Evolutionary conservation across 2,797 vertebrate species (phyloP).

Genomic region (Chiroxiphia lanceolata): DNA sequence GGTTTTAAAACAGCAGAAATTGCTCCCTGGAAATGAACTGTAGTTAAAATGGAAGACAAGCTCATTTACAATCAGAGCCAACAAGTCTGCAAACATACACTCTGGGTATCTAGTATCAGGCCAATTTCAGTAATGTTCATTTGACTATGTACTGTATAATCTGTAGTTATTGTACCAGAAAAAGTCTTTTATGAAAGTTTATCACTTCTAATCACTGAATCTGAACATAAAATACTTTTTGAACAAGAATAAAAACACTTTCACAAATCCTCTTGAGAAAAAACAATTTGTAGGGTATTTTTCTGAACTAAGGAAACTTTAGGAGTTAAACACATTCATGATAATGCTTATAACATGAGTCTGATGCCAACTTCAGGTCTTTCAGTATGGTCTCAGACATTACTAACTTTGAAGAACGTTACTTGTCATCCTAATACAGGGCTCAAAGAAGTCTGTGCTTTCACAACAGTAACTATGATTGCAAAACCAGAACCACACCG

Average conservation of each 20-base stretch:
- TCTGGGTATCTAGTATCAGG: constrained; percentile 3
- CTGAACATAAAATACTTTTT: neutral
- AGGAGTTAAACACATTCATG: neutral
- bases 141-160: neutral
- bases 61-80: constrained; percentile 26
- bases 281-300: neutral
- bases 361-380: neutral
- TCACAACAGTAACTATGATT: neutral
- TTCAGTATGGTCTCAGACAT: neutral
- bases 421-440: neutral
- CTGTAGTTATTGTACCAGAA: constrained; percentile 9
- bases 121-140: neutral
- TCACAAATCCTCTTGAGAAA: neutral
- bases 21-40: constrained; percentile 23
- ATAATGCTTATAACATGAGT: neutral
- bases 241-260: neutral
- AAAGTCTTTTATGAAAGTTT: neutral
- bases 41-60: constrained; percentile 30
- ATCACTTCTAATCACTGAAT: neutral
- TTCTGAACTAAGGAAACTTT: neutral
- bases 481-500: neutral
- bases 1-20: constrained; percentile 29
- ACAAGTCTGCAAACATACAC: neutral
- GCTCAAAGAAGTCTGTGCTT: neutral
- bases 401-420: neutral